A percentile compares a stretch with the other conserved stretches of the same genome.
Evolutionary conservation across 2,113 vertebrate genomes (phyloP).

Genomic region (Platanista minor): DNA sequence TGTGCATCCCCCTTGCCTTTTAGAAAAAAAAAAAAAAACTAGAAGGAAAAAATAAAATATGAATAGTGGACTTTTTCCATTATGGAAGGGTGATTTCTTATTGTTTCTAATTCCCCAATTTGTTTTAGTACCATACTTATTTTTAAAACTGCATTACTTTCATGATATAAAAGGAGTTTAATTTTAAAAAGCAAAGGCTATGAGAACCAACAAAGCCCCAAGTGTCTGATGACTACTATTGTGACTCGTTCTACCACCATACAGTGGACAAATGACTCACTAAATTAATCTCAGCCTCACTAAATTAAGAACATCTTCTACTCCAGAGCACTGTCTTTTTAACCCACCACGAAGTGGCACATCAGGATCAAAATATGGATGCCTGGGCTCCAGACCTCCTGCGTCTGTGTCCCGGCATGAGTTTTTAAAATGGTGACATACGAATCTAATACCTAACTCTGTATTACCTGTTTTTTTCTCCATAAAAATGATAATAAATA

Average conservation of each 20-base stretch:
- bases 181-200: not conserved
- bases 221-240: not conserved
- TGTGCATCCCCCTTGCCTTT: not conserved
- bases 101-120: not conserved
- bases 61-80: not conserved
- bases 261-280: not conserved
- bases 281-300: not conserved
- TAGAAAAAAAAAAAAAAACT: not conserved
- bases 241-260: rapidly evolving
- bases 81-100: not conserved
- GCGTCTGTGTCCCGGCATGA: not conserved
- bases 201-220: not conserved
- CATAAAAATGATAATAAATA: not conserved
- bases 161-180: not conserved
- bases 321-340: not conserved
- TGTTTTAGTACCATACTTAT: not conserved
- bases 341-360: not conserved
- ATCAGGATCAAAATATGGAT: not conserved
- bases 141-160: not conserved
- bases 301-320: not conserved
- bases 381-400: not conserved
- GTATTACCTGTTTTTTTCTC: not conserved
- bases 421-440: not conserved
- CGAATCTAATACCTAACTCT: not conserved
- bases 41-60: not conserved